These are phyloP conservation scores for Bothrops alternatus DNA, from an alignment of 2,797 vertebrate genomes.

Conservation along the genomic window DNA sequence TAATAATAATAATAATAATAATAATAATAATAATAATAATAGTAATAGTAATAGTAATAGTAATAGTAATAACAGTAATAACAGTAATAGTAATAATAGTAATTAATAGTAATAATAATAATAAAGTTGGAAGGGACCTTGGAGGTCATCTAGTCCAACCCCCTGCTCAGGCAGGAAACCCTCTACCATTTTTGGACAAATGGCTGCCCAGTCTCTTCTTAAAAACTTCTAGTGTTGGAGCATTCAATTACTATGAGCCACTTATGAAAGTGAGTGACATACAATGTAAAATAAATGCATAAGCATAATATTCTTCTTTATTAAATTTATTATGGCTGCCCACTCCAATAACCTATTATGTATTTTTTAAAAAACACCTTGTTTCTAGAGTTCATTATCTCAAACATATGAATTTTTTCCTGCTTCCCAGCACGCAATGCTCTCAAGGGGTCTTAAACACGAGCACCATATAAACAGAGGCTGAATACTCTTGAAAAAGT, in stretches of 20 bases:
- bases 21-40: too few relatives aligned
- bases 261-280: not conserved
- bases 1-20: too few relatives aligned
- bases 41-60: too few relatives aligned
- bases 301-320: not conserved
- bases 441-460: not conserved
- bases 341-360: not conserved
- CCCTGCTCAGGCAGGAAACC: too few relatives aligned
- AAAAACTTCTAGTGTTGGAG: too few relatives aligned
- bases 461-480: not conserved
- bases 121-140: too few relatives aligned
- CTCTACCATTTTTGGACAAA: too few relatives aligned
- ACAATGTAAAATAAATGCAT: not conserved
- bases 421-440: not conserved
- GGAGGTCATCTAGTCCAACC: too few relatives aligned
- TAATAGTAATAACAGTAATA: too few relatives aligned
- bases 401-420: not conserved
- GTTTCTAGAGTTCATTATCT: not conserved
- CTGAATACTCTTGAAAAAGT: not conserved
- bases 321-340: not conserved
- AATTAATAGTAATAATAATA: too few relatives aligned
- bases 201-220: too few relatives aligned
- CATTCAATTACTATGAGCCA: not conserved
- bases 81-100: too few relatives aligned
- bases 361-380: not conserved